Percentiles rank a stretch among this genome's conserved stretches.
Conservation (phyloP, 2,888 invertebrate species). For the Lithophane semibrunnea region DNA sequence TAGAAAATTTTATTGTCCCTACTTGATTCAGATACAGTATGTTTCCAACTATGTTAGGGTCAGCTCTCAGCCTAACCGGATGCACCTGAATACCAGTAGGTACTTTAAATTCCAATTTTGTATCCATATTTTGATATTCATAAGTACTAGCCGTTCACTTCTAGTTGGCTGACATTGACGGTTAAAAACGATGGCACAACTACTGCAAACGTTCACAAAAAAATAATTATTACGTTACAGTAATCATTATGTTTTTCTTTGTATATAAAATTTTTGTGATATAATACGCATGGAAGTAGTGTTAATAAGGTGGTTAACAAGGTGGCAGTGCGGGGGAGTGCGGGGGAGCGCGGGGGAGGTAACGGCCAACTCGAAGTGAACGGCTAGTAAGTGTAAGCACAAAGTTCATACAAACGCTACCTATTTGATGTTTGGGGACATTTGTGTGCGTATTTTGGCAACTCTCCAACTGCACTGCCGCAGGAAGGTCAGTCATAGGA, state of each 20-base stretch:
- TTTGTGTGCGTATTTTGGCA: slow-evolving; percentile 49
- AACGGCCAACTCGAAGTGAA: too few relatives aligned
- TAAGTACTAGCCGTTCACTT: too few relatives aligned
- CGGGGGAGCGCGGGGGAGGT: too few relatives aligned
- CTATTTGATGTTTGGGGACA: slow-evolving; percentile 1
- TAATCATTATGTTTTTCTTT: too few relatives aligned
- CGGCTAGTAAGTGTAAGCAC: not conserved
- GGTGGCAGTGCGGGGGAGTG: too few relatives aligned
- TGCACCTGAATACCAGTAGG: not conserved
- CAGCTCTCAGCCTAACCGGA: not conserved
- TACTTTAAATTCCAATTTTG: not conserved
- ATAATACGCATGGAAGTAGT: too few relatives aligned
- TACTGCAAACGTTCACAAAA: too few relatives aligned
- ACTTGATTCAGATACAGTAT: not conserved
- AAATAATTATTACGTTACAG: too few relatives aligned
- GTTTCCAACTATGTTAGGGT: not conserved
- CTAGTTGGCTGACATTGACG: too few relatives aligned
- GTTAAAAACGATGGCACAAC: too few relatives aligned
- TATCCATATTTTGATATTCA: not conserved
- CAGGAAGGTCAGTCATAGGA: slow-evolving; percentile 29
- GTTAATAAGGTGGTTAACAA: too few relatives aligned
- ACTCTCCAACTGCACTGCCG: slow-evolving; percentile 34
- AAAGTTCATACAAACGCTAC: slow-evolving; percentile 30
- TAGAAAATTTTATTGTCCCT: not conserved
- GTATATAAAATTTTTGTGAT: too few relatives aligned